These are phyloP conservation scores for Actinia equina DNA, from an alignment of 64 coral and sea anemone genomes.

Conservation along the genomic window DNA sequence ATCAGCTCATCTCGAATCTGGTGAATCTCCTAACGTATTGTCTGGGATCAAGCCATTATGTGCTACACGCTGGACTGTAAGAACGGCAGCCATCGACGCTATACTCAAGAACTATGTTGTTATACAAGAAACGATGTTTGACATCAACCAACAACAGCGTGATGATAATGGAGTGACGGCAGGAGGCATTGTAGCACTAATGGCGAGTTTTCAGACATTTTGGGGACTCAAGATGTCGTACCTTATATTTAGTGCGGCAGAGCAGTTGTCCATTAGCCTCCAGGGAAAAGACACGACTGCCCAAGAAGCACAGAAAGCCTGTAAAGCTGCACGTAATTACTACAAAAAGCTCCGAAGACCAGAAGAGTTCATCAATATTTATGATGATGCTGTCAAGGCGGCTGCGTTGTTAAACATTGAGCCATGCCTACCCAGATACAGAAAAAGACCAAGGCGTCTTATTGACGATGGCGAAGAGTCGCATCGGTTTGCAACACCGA, in stretches of 20 bases:
- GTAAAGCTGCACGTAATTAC: slow-evolving; percentile 24
- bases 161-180: slow-evolving; percentile 25
- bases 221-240: slow-evolving; percentile 21
- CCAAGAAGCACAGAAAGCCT: slow-evolving; percentile 5
- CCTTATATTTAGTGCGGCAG: slow-evolving; percentile 29
- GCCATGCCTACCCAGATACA: background rate
- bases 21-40: background rate
- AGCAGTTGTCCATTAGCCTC: slow-evolving; percentile 29
- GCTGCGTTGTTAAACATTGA: slow-evolving; percentile 33
- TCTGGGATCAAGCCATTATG: slow-evolving; percentile 32
- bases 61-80: background rate
- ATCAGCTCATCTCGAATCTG: background rate
- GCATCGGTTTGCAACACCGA: background rate
- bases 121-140: slow-evolving; percentile 23
- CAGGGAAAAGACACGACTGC: slow-evolving; percentile 7
- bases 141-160: slow-evolving; percentile 28
- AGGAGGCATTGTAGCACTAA: slow-evolving; percentile 25
- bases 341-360: slow-evolving; percentile 11
- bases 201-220: slow-evolving; percentile 10
- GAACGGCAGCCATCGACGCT: background rate
- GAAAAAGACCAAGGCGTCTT: slow-evolving; percentile 33
- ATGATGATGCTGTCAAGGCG: slow-evolving; percentile 13
- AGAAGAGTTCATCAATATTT: slow-evolving; percentile 2
- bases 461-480: slow-evolving; percentile 24
- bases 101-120: slow-evolving; percentile 22